Percentiles rank a stretch among this genome's conserved stretches.
phyloP scores from a whole-genome alignment of 2,888 invertebrate species.

The Microctonus brassicae region DNA sequence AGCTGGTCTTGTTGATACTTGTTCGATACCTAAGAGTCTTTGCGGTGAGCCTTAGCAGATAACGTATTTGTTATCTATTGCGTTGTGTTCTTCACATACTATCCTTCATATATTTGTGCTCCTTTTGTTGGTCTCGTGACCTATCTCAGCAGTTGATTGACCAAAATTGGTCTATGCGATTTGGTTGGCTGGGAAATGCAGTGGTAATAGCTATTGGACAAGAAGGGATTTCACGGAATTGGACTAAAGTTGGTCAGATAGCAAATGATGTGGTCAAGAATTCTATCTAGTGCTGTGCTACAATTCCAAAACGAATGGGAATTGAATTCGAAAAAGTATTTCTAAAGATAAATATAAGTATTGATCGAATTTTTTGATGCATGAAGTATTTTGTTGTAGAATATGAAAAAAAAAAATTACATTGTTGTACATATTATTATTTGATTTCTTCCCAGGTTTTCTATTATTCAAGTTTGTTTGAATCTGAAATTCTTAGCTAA shows the following conservation, averaged over 20 bases:
- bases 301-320: neutral
- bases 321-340: neutral
- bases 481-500: too few relatives aligned
- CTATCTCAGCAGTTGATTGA: neutral
- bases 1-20: slow-evolving; percentile 9
- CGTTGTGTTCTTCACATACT: neutral
- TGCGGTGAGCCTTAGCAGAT: neutral
- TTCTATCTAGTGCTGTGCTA: neutral
- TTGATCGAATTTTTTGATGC: neutral
- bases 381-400: neutral
- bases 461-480: neutral
- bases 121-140: slow-evolving; percentile 3
- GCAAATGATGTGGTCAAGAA: slow-evolving; percentile 10
- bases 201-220: neutral
- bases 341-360: neutral
- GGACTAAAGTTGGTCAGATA: slow-evolving; percentile 2
- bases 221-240: slow-evolving; percentile 10
- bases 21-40: too few relatives aligned
- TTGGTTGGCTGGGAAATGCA: neutral
- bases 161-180: slow-evolving; percentile 3
- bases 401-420: neutral
- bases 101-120: neutral
- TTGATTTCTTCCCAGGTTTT: neutral
- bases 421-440: neutral
- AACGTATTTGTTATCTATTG: slow-evolving; percentile 6